Percentiles rank a stretch among this genome's conserved stretches.
These are phyloP conservation scores for Heteronetta atricapilla DNA, from an alignment of 2,113 vertebrate genomes.

Conservation along the genomic window DNA sequence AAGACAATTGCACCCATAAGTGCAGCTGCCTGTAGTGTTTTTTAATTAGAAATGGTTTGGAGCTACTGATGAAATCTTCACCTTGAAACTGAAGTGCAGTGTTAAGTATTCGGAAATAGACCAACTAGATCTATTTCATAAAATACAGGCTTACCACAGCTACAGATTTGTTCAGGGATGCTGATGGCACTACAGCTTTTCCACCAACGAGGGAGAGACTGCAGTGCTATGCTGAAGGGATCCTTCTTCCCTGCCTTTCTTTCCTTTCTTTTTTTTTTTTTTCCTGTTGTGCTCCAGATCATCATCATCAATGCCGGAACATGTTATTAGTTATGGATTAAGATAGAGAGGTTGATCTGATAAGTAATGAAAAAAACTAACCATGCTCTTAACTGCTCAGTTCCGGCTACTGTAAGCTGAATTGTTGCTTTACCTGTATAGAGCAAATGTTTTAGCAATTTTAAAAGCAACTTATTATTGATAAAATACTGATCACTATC, in stretches of 20 bases:
- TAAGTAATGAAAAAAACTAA: background rate
- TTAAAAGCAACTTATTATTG: slow-evolving; percentile 63
- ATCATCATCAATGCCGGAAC: background rate
- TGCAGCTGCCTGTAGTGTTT: background rate
- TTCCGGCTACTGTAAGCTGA: background rate
- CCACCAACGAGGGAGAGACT: background rate
- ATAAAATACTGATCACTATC: slow-evolving; percentile 66
- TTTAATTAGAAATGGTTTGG: background rate
- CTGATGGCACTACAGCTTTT: background rate
- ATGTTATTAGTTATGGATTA: background rate
- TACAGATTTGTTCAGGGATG: background rate
- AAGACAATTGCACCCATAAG: background rate
- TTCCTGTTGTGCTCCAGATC: background rate
- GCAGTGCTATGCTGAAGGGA: background rate
- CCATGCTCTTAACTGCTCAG: background rate
- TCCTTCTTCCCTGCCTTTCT: background rate
- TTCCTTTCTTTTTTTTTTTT: background rate
- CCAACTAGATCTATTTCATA: background rate
- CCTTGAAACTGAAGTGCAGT: background rate
- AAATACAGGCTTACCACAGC: background rate
- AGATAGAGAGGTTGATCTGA: background rate
- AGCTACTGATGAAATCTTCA: slow-evolving; percentile 9
- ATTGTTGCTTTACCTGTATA: slow-evolving; percentile 21
- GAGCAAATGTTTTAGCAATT: slow-evolving; percentile 50
- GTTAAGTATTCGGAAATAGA: background rate